Evolutionary conservation across 1,140 invertebrate genomes (phyloP), one percentile per base, ranked within the genome.

Genomic region (Philopotamus ludificatus): DNA sequence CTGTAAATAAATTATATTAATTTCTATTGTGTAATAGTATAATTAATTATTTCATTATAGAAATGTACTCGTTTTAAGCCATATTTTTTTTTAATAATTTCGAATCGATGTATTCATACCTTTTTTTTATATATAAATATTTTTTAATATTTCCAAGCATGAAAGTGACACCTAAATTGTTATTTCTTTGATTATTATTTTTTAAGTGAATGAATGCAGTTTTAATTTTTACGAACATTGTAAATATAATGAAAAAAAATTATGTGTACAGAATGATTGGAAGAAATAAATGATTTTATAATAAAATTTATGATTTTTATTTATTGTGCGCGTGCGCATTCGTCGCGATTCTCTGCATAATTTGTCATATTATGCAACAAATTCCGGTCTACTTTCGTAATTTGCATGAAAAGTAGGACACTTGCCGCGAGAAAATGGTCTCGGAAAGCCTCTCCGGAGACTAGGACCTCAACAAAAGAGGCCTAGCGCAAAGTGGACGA

Each of bases 231-330:
- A 61, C 61, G 57, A 66, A 65, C 61, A 51, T 62, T 66, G 65
- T 67, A 70, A 70, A 70, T 67, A 60, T 58, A 55, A 64, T 61
- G 41, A 70, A 61, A 57, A 66, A 67, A 53, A 67, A 50, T 67
- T 67, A 67, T 70, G 65, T 70, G 68, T 70, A 70, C 68, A 70
- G 68, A 67, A 65, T 67, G 65, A 67, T 65, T 70, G 68, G 68
- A 58, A 63, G 57, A 65, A 70, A 67, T 70, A 70, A 70, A 70
- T 65, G 68, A 70, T 70, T 70, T 70, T 70, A 67, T 70, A 70
- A 70, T 70, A 70, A 60, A 44, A 61, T 15, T n/a, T n/a, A 9
- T 18, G 18, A 34, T 64, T 57, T 60, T 62, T 57, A 42, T 55
- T 44, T 62, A 42, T 54, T 47, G 25, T 58, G 42, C 15, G 45